phyloP scores from a whole-genome alignment of 2,797 vertebrate species.

The Chelonia mydas region DNA sequence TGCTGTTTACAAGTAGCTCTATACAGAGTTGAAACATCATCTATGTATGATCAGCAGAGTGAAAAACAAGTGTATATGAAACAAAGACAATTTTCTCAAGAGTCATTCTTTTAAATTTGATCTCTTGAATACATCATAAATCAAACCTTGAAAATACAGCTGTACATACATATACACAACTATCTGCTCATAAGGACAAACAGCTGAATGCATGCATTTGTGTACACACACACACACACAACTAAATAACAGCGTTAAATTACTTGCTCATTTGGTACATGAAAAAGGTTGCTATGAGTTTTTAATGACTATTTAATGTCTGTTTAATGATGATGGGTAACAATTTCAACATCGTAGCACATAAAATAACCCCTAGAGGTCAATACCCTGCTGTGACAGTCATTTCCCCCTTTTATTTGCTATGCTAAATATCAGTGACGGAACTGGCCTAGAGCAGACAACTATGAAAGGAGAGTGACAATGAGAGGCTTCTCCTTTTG shows the following conservation, averaged over 20 bases:
- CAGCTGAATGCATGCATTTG: not conserved
- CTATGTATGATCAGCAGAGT: not conserved
- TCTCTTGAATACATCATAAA: constrained; percentile 20
- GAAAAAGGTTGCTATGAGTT: constrained; percentile 1
- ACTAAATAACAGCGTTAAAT: constrained; percentile 1
- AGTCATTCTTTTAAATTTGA: not conserved
- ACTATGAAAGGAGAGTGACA: constrained; percentile 29
- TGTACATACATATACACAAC: not conserved
- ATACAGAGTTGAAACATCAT: not conserved
- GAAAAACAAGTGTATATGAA: not conserved
- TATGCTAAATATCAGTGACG: constrained; percentile 16
- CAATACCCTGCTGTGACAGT: constrained; percentile 43
- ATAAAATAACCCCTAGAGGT: constrained; percentile 47
- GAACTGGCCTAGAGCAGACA: constrained; percentile 40
- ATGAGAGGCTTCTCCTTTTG: constrained; percentile 51
- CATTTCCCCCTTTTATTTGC: constrained; percentile 55
- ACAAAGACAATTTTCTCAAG: not conserved
- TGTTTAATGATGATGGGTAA: constrained; percentile 26
- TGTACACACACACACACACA: not conserved
- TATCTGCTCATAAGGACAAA: not conserved
- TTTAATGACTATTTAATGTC: constrained; percentile 36
- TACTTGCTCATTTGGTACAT: constrained; percentile 18
- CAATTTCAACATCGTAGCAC: constrained; percentile 55
- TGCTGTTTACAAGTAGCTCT: not conserved
- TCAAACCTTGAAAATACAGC: not conserved